phyloP scores from a whole-genome alignment of 2,797 vertebrate genomes.

The Cossypha heuglini region DNA sequence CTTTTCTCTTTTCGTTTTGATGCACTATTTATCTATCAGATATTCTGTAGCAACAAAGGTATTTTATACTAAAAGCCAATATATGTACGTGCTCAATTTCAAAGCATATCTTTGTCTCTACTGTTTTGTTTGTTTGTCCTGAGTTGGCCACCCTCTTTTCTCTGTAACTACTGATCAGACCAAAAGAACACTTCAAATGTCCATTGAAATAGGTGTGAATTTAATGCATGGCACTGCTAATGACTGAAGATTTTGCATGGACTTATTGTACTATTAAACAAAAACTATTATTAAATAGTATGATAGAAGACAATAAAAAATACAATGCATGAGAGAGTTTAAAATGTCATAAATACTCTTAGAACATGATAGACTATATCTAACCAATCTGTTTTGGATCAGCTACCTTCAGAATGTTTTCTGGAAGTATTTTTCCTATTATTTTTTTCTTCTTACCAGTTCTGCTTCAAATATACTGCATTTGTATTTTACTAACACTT shows the following conservation, averaged over 20 bases:
- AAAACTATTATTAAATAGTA: neutral
- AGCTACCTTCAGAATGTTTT: neutral
- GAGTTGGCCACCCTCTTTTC: neutral
- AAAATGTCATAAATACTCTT: neutral
- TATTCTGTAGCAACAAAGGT: neutral
- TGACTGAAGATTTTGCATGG: neutral
- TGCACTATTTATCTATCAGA: neutral
- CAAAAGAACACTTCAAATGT: neutral
- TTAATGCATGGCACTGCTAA: neutral
- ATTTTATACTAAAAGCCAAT: neutral
- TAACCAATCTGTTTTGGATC: neutral
- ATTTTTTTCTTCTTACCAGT: neutral
- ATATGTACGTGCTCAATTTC: neutral
- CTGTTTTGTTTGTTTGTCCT: neutral
- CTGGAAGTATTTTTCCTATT: neutral
- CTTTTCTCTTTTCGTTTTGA: neutral
- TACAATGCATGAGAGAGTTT: neutral
- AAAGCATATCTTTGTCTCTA: neutral
- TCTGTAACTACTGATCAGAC: neutral
- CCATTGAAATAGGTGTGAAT: neutral
- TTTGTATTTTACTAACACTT: neutral
- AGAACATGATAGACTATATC: neutral
- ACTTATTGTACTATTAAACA: neutral
- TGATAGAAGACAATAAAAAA: neutral
- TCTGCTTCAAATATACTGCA: neutral